Evolutionary conservation across 2,797 vertebrate genomes (phyloP).

Genomic region (Myotis findleyi): DNA sequence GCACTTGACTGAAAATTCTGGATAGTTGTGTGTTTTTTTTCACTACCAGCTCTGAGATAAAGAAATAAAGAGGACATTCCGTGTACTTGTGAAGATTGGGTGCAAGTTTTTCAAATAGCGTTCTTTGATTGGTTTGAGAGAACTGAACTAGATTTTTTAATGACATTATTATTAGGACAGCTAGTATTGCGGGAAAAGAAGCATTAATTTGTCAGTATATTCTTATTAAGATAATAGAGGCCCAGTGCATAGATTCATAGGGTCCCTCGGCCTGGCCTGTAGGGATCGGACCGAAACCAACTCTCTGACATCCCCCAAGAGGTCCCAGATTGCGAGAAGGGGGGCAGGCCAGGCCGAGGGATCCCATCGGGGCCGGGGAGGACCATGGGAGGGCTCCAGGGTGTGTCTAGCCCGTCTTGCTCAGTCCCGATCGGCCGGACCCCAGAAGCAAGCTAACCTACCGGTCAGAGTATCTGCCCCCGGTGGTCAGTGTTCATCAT

Average conservation of each 20-base stretch:
- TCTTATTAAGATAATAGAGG: background rate
- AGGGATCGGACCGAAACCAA: too few relatives aligned
- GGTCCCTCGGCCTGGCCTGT: too few relatives aligned
- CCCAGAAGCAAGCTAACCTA: too few relatives aligned
- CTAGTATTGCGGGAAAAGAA: background rate
- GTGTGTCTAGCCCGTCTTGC: fast-evolving
- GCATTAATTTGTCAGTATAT: background rate
- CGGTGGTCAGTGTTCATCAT: too few relatives aligned
- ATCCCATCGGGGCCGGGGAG: too few relatives aligned
- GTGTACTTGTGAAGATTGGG: background rate
- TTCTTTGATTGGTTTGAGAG: slow-evolving; percentile 30
- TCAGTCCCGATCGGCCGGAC: too few relatives aligned
- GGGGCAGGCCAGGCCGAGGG: too few relatives aligned
- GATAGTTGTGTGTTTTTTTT: background rate
- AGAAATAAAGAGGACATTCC: background rate
- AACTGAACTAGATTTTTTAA: slow-evolving; percentile 29
- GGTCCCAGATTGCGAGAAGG: too few relatives aligned
- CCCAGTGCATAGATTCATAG: too few relatives aligned
- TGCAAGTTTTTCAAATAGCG: slow-evolving; percentile 1
- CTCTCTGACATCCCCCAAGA: too few relatives aligned
- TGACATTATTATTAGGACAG: background rate
- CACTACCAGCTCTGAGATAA: slow-evolving; percentile 19
- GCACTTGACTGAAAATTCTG: slow-evolving; percentile 22
- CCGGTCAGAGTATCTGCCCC: too few relatives aligned
- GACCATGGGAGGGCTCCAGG: too few relatives aligned